Evolutionary conservation across 2,113 vertebrate genomes (phyloP).

Genomic region (Climacteris rufus): DNA sequence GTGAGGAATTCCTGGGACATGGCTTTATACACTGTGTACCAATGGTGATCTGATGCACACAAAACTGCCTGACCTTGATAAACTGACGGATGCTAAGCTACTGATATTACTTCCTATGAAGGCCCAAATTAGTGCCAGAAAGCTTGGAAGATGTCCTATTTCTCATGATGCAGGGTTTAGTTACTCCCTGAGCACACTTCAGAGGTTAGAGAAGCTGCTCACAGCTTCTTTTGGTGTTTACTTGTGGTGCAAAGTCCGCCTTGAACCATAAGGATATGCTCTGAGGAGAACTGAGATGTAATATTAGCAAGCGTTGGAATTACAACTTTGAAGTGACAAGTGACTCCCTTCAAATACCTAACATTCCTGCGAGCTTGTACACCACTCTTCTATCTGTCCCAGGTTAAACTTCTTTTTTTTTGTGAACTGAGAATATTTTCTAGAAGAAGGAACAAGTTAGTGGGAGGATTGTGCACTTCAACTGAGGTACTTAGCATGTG

Average conservation of each 20-base stretch:
- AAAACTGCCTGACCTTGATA: accelerated
- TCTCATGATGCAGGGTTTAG: neutral
- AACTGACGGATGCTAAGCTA: neutral
- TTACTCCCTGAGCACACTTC: neutral
- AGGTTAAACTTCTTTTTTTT: neutral
- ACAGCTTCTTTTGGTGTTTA: neutral
- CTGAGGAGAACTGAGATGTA: neutral
- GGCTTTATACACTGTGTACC: neutral
- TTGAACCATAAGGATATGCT: accelerated
- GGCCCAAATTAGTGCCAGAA: neutral
- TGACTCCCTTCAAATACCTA: neutral
- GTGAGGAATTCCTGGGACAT: neutral
- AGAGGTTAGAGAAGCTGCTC: neutral
- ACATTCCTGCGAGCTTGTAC: neutral
- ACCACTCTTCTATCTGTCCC: neutral
- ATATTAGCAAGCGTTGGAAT: neutral
- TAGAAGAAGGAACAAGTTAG: neutral
- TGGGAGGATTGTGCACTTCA: neutral
- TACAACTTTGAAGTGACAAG: neutral
- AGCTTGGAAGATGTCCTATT: neutral
- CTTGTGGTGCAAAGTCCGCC: neutral
- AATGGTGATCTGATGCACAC: neutral
- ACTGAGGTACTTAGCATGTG: neutral
- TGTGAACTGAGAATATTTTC: neutral
- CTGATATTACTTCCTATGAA: neutral